Conservation (phyloP, 1,140 invertebrate genomes). For the Aricia agestis region DNA sequence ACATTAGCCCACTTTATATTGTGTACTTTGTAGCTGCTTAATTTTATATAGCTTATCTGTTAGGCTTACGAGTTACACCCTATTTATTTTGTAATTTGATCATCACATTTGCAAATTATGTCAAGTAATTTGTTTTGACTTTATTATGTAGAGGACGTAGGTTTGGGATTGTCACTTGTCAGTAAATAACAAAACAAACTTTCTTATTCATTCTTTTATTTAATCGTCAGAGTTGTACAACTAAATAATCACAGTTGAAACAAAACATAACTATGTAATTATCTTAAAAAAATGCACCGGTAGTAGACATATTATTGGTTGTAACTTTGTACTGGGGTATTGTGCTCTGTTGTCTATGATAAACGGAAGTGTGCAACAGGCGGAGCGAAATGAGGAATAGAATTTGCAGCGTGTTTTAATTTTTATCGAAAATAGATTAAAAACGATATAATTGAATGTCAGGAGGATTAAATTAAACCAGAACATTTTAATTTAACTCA, state of each 20-base stretch:
- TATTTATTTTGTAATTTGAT: not conserved
- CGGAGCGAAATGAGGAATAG: conserved; percentile 20
- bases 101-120: too few species aligned
- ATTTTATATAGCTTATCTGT: not conserved
- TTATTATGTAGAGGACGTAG: not conserved
- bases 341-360: conserved; percentile 64
- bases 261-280: conserved; percentile 72
- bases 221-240: conserved; percentile 76
- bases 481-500: not conserved
- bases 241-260: conserved; percentile 78
- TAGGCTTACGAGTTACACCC: not conserved
- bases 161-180: too few species aligned
- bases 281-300: conserved; percentile 62
- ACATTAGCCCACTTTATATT: not conserved
- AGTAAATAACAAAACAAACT: conserved; percentile 15
- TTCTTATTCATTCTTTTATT: conserved; percentile 76
- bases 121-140: not conserved
- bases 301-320: conserved; percentile 29
- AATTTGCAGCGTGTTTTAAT: not conserved
- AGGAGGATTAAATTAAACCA: not conserved
- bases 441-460: not conserved
- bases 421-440: not conserved
- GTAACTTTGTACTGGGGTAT: conserved; percentile 62
- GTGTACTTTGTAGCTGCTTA: not conserved
- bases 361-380: conserved; percentile 26